These are phyloP conservation scores for Tetrao urogallus DNA, from an alignment of 2,113 vertebrate genomes.

Conservation along the genomic window DNA sequence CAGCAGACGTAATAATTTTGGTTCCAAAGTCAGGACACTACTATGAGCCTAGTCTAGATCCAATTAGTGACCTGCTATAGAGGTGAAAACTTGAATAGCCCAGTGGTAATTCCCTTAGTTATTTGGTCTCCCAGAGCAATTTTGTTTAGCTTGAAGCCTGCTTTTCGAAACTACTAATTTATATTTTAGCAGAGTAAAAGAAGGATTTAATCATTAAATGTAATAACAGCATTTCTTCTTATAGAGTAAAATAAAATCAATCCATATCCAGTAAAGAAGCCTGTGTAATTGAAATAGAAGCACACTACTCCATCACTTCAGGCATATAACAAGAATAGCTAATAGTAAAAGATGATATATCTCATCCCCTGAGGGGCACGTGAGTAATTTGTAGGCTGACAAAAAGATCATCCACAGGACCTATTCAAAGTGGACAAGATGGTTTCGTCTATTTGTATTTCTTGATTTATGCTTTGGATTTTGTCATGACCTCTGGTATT, in stretches of 20 bases:
- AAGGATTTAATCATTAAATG: slow-evolving; percentile 70
- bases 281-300: slow-evolving; percentile 59
- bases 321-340: slow-evolving; percentile 44
- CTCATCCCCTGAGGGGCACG: slow-evolving; percentile 9
- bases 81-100: slow-evolving; percentile 52
- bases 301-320: slow-evolving; percentile 26
- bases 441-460: background rate
- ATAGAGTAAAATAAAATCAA: slow-evolving; percentile 55
- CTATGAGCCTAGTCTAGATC: slow-evolving; percentile 48
- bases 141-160: slow-evolving; percentile 67
- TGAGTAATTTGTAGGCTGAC: background rate
- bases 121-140: slow-evolving; percentile 71
- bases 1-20: slow-evolving; percentile 2
- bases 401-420: slow-evolving; percentile 24
- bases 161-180: slow-evolving; percentile 66
- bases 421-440: background rate
- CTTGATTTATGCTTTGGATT: background rate
- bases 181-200: slow-evolving; percentile 60
- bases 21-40: slow-evolving; percentile 37
- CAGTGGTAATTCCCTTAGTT: slow-evolving; percentile 55
- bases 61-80: slow-evolving; percentile 66
- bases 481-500: background rate
- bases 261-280: slow-evolving; percentile 47
- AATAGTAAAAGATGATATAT: slow-evolving; percentile 53
- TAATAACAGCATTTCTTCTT: slow-evolving; percentile 67